Conservation (phyloP, 2,113 vertebrate species). For the Baryphthengus martii region DNA sequence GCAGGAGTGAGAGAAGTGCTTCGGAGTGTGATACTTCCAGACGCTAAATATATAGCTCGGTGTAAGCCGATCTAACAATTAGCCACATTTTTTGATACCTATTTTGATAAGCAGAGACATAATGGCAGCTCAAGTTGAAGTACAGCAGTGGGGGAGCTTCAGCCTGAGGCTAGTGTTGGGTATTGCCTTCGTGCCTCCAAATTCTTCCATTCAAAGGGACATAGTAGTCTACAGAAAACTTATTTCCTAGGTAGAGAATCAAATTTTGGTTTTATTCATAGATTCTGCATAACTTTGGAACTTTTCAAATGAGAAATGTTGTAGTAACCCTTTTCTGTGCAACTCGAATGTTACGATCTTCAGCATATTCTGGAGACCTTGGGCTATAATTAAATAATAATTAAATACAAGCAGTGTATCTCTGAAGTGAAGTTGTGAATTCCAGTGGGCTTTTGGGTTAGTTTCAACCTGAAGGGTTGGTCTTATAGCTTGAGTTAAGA, state of each 20-base stretch:
- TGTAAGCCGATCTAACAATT: accelerated
- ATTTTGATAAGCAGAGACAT: not conserved
- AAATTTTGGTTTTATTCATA: not conserved
- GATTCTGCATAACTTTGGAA: not conserved
- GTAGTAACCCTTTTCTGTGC: not conserved
- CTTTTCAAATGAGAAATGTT: not conserved
- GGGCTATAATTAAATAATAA: not conserved
- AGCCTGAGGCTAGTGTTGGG: not conserved
- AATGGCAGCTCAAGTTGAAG: not conserved
- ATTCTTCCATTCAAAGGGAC: not conserved
- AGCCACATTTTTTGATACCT: not conserved
- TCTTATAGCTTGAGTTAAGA: not conserved
- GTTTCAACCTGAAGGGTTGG: not conserved
- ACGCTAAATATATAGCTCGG: not conserved
- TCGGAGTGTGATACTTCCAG: not conserved
- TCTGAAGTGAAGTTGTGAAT: not conserved
- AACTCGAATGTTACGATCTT: not conserved
- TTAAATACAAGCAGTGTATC: not conserved
- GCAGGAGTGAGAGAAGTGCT: not conserved
- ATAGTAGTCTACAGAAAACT: not conserved
- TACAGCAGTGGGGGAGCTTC: not conserved
- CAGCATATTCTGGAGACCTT: not conserved
- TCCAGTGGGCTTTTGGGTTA: not conserved
- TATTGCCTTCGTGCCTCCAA: not conserved
- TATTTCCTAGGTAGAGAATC: not conserved